Conservation (phyloP, 2,113 vertebrate genomes). For the Pantherophis guttatus region DNA sequence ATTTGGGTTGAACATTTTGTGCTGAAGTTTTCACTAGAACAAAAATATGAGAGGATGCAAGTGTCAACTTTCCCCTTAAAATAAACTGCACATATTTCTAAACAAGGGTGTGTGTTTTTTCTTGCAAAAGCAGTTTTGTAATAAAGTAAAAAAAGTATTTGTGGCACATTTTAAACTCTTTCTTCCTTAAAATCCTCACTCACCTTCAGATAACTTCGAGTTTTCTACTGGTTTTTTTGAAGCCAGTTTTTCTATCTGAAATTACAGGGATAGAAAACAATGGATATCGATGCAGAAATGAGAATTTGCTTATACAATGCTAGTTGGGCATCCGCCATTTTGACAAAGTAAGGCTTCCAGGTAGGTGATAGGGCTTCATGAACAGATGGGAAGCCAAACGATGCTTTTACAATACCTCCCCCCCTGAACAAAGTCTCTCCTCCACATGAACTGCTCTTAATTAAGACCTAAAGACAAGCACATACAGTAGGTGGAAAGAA, state of each 20-base stretch:
- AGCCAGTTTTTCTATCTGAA: slow-evolving; percentile 79
- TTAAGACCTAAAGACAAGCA: background rate
- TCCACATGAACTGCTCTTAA: background rate
- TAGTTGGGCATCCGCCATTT: background rate
- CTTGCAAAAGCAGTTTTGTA: background rate
- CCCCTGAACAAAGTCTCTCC: background rate
- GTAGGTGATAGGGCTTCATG: background rate
- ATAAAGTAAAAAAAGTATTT: background rate
- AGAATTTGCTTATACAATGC: background rate
- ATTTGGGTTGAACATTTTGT: slow-evolving; percentile 72
- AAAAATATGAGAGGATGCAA: background rate
- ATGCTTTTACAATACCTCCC: background rate
- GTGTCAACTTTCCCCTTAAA: background rate
- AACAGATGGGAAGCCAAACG: background rate
- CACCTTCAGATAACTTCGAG: slow-evolving; percentile 73
- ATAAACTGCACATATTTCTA: background rate
- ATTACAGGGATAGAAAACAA: slow-evolving; percentile 18
- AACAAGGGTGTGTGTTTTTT: background rate
- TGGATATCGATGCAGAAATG: background rate
- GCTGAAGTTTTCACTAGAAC: slow-evolving; percentile 67
- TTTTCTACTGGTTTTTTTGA: slow-evolving; percentile 64
- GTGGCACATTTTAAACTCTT: background rate
- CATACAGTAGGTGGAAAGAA: background rate
- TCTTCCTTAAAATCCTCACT: slow-evolving; percentile 22
- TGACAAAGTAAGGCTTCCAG: background rate